A percentile compares a stretch with the other conserved stretches of the same genome.
Conservation (phyloP, 2,888 invertebrate genomes). For the Bellardia bayeri region DNA sequence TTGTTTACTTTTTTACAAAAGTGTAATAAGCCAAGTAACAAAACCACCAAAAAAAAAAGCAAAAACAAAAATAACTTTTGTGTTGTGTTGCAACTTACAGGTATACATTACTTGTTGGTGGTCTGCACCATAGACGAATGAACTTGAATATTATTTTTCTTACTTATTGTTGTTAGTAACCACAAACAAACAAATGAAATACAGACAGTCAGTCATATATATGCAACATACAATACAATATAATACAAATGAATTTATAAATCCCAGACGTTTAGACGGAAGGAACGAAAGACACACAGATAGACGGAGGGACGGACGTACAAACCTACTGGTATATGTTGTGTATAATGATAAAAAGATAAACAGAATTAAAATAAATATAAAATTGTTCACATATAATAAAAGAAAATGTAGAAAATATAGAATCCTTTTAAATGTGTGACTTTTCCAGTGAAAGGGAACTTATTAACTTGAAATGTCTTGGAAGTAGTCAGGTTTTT, state of each 20-base stretch:
- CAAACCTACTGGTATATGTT: conserved; percentile 13
- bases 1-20: conserved; percentile 44
- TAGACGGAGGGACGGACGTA: not conserved
- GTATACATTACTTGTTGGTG: conserved; percentile 70
- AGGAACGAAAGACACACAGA: not conserved
- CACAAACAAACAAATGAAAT: conserved; percentile 64
- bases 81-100: conserved; percentile 46
- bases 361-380: conserved; percentile 46
- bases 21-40: conserved; percentile 66
- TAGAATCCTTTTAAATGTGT: conserved; percentile 71
- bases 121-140: conserved; percentile 72
- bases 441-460: conserved; percentile 64
- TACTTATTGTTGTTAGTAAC: conserved; percentile 61
- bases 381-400: not conserved
- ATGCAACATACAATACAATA: conserved; percentile 21
- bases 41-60: conserved; percentile 69
- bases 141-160: conserved; percentile 72
- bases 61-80: conserved; percentile 66
- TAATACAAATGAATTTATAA: conserved; percentile 45
- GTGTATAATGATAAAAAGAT: conserved; percentile 38
- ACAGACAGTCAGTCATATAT: conserved; percentile 49
- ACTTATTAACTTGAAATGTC: not conserved
- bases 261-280: conserved; percentile 32
- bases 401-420: conserved; percentile 59
- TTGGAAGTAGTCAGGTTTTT: too few relatives aligned